Evolutionary conservation across 2,113 vertebrate genomes (phyloP), one percentile per base, ranked within the genome.

Genomic region (mouse (Mus musculus)): DNA sequence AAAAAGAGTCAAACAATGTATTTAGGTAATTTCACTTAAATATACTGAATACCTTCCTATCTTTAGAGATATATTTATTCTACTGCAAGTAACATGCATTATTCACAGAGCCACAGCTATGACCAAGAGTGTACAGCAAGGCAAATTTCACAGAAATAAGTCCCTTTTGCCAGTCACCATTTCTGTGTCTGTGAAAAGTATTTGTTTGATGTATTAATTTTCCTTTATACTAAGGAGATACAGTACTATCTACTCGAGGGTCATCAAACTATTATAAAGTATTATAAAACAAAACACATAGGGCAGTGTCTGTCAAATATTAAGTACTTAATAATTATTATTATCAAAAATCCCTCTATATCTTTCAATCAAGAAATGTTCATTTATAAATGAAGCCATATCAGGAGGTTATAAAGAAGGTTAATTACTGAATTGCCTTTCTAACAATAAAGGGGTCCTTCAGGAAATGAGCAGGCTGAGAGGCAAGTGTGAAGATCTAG

Each of bases 351-450:
- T 49, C 5, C 28, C 10, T 78, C 71, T 36, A 7, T 89, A 85
- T 88, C 28, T 49, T 1, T 88, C 69, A 92, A 61, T 89, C 42
- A 91, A 86, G n/a, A 82, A 73, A 92, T 84, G 46, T 14, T 88
- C 46, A 69, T 26, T 96, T 54, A 75, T 95, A 87, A 71, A 19
- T 42, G 10, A 84, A 92, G 28, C 42, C 16, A 90, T 46, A 80
- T 0, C 14, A 86, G 26, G 30, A 90, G 63, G 28, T 78, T 73
- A 89, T 42, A 20, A 4, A 33, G n/a, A 30, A 67, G 28, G 77
- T 72, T 92, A 90, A 78, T 80, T 65, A 80, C 12, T 49, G 30
- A 63, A 84, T 52, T 90, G 49, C 7, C 69, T 92, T 88, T 52
- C 19, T 59, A 39, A 33, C 11, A 56, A 3, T 90, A 59, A 94